Evolutionary conservation across 2,113 vertebrate species (phyloP).

Genomic region (Noturus placidus): DNA sequence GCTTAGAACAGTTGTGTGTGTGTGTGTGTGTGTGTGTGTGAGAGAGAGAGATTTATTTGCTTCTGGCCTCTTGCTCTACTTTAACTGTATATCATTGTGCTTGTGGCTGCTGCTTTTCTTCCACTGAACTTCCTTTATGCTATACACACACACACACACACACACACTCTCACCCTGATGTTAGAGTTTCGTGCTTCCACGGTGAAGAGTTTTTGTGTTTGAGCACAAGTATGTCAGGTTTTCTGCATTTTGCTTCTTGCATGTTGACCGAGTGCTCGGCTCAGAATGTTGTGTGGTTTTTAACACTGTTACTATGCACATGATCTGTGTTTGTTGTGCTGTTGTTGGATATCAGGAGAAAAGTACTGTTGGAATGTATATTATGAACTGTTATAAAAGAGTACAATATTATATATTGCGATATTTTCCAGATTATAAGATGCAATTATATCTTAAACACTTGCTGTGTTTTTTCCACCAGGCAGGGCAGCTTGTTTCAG

Average conservation of each 20-base stretch:
- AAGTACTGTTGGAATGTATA: constrained; percentile 6
- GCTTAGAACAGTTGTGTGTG: neutral
- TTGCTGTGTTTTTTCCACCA: neutral
- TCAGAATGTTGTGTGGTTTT: constrained; percentile 57
- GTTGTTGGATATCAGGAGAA: constrained; percentile 31
- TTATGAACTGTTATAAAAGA: neutral
- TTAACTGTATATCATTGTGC: neutral
- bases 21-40: neutral
- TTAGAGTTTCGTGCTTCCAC: constrained; percentile 26
- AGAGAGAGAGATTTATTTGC: neutral
- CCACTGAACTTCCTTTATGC: constrained; percentile 39
- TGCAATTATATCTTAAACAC: neutral
- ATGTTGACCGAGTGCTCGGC: constrained; percentile 56
- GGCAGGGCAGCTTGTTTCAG: neutral
- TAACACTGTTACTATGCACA: constrained; percentile 74
- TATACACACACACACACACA: neutral
- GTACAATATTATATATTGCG: neutral
- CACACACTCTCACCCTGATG: constrained; percentile 25
- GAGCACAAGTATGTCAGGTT: constrained; percentile 38
- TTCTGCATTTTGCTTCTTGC: constrained; percentile 52
- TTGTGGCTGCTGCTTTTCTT: constrained; percentile 7
- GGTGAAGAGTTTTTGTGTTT: neutral
- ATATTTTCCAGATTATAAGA: neutral
- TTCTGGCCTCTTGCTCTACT: neutral
- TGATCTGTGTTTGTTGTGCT: constrained; percentile 42